phyloP scores from a whole-genome alignment of 1,140 invertebrate genomes.

The Matsumurasca onukii region DNA sequence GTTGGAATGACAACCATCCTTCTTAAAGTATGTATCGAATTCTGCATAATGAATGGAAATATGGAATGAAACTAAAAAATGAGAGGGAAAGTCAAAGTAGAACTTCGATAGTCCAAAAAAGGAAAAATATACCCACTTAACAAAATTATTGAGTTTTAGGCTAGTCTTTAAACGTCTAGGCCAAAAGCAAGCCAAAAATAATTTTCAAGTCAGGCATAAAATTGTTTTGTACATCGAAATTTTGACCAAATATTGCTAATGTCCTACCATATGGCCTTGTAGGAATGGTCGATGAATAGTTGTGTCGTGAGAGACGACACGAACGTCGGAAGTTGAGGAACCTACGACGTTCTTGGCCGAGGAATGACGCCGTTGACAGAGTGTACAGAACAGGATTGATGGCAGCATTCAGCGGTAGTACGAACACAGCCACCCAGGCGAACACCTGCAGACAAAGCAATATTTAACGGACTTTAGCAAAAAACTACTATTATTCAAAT shows the following conservation, averaged over 20 bases:
- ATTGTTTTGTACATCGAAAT: no score
- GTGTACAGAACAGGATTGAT: constrained; percentile 60
- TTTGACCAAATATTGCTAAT: no score
- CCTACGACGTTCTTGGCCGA: constrained; percentile 36
- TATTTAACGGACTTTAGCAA: no score
- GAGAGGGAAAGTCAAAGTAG: background rate
- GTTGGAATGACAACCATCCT: no score
- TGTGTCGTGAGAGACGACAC: constrained; percentile 24
- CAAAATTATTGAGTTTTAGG: background rate
- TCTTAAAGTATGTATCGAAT: no score
- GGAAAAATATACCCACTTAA: background rate
- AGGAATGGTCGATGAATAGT: constrained; percentile 9
- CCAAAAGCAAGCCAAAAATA: no score
- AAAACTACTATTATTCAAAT: no score
- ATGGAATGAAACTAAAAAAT: background rate
- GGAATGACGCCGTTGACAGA: constrained; percentile 50
- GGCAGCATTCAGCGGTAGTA: constrained; percentile 58
- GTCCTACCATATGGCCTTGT: background rate
- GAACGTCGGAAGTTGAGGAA: constrained; percentile 33
- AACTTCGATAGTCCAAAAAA: background rate
- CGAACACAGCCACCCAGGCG: constrained; percentile 60
- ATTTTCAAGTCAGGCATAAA: no score
- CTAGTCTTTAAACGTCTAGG: background rate
- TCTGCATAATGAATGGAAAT: no score
- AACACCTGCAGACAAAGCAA: constrained; percentile 45